Percentiles rank a stretch among this genome's conserved stretches.
Conservation (phyloP, 2,113 vertebrate species). For the Thamnophis sirtalis region DNA sequence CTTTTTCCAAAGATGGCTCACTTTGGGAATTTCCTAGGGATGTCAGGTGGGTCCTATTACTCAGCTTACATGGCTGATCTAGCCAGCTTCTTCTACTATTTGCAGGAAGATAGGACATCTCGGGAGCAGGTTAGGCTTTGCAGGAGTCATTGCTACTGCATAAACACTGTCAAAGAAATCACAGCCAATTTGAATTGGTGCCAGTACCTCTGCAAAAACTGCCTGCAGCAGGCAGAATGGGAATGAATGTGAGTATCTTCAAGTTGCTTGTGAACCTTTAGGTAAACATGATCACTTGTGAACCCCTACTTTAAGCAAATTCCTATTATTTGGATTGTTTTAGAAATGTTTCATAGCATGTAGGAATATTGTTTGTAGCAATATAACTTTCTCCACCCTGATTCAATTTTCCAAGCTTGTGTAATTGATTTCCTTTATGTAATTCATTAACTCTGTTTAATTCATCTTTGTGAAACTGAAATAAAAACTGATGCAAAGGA, state of each 20-base stretch:
- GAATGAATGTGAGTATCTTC: neutral
- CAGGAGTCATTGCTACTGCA: neutral
- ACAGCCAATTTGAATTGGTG: neutral
- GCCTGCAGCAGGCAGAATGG: neutral
- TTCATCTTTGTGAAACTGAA: slow-evolving; percentile 1
- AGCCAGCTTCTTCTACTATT: neutral
- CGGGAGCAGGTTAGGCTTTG: neutral
- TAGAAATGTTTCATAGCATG: neutral
- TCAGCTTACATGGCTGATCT: neutral
- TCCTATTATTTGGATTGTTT: neutral
- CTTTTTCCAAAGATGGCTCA: neutral
- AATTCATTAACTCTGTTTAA: neutral
- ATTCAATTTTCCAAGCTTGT: neutral
- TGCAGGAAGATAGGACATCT: neutral
- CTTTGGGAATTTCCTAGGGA: neutral
- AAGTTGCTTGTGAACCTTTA: neutral
- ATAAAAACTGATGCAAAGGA: neutral
- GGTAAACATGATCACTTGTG: neutral
- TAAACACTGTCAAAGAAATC: neutral
- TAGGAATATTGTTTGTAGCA: neutral
- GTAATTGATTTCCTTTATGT: slow-evolving; percentile 3
- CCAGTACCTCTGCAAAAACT: neutral
- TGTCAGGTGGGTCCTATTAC: neutral
- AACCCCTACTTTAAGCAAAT: neutral
- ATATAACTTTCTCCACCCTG: neutral